Percentiles rank a stretch among this genome's conserved stretches.
Evolutionary conservation across 2,113 vertebrate species (phyloP).

Genomic region (Marmota flaviventris): DNA sequence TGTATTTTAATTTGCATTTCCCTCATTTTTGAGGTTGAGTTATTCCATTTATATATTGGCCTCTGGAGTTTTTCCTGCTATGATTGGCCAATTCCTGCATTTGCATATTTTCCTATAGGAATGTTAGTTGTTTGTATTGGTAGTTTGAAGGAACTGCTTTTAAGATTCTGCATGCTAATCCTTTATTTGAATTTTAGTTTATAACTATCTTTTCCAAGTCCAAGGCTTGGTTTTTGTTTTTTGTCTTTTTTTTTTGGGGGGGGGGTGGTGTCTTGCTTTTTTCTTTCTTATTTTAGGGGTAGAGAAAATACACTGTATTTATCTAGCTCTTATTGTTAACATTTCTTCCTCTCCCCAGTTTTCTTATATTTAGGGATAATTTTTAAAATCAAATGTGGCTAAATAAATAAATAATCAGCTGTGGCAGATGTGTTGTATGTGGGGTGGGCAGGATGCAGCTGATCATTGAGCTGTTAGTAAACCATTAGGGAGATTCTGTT

Average conservation of each 20-base stretch:
- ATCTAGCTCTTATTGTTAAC: background rate
- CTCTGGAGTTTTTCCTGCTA: background rate
- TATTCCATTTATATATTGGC: background rate
- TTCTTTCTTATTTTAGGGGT: background rate
- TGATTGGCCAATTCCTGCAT: background rate
- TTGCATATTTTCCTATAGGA: background rate
- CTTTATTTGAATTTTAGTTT: constrained; percentile 35
- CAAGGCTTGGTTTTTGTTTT: background rate
- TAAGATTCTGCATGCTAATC: background rate
- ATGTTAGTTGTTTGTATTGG: background rate
- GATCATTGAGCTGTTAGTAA: background rate
- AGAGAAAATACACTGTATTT: background rate
- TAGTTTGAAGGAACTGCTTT: constrained; percentile 18
- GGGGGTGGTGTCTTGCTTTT: background rate
- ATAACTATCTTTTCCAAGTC: background rate
- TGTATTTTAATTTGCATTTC: background rate
- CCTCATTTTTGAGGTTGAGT: background rate
- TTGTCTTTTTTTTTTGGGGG: too few relatives aligned
- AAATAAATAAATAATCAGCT: background rate
- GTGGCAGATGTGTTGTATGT: background rate
- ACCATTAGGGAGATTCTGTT: background rate
- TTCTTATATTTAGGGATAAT: background rate
- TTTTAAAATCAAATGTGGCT: background rate
- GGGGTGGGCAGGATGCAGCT: background rate
- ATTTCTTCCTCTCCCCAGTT: background rate